Evolutionary conservation across 1,140 invertebrate species (phyloP).

Genomic region (Elymnias hypermnestra): DNA sequence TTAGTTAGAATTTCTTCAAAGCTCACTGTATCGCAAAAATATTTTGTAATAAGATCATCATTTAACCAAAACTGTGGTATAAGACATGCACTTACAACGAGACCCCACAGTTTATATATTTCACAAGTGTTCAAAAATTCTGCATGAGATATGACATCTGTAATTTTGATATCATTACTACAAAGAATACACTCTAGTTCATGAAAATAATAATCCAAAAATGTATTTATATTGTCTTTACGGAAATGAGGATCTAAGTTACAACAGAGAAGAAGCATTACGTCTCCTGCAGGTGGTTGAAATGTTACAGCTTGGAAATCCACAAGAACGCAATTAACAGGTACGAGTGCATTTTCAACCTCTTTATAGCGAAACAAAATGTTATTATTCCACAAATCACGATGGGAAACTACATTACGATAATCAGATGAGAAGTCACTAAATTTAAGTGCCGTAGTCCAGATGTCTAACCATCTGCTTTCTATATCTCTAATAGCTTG

Average conservation of each 20-base stretch:
- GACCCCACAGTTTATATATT: conserved; percentile 48
- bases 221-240: conserved; percentile 51
- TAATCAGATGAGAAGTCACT: conserved; percentile 31
- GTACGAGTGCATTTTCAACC: conserved; percentile 22
- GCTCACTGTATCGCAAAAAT: conserved; percentile 38
- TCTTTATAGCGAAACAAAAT: conserved; percentile 77
- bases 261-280: conserved; percentile 61
- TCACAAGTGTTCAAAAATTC: conserved; percentile 61
- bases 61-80: conserved; percentile 53
- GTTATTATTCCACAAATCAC: conserved; percentile 80
- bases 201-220: conserved; percentile 73
- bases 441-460: conserved; percentile 37
- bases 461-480: conserved; percentile 43
- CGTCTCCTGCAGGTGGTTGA: conserved; percentile 77
- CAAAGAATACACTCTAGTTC: conserved; percentile 55
- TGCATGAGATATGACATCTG: conserved; percentile 46
- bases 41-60: conserved; percentile 42
- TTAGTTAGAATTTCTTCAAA: conserved; percentile 49
- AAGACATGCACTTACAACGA: conserved; percentile 47
- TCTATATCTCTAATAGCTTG: conserved; percentile 34
- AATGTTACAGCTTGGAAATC: conserved; percentile 78
- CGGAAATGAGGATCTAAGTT: conserved; percentile 53
- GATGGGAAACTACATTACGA: conserved; percentile 78
- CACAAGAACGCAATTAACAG: conserved; percentile 75
- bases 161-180: conserved; percentile 47